A percentile compares a stretch with the other conserved stretches of the same genome.
phyloP scores from a whole-genome alignment of 2,797 vertebrate genomes.

The Pygocentrus nattereri region DNA sequence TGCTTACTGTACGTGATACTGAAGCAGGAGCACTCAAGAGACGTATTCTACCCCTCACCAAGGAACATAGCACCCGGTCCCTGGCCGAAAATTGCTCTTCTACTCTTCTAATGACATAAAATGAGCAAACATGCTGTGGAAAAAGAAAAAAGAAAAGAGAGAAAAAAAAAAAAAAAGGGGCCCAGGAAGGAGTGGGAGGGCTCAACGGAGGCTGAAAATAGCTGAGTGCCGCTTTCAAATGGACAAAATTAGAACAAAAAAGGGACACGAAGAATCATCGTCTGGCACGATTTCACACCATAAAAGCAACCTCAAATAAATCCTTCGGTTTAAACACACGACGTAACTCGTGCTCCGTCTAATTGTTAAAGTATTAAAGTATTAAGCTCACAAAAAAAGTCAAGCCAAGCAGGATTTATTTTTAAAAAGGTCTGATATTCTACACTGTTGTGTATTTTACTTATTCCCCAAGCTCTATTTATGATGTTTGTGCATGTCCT shows the following conservation, averaged over 20 bases:
- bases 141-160: too few relatives aligned
- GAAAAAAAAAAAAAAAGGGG: too few relatives aligned
- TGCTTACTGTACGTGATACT: conserved; percentile 6
- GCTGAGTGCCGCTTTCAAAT: conserved; percentile 1
- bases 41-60: background rate
- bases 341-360: background rate
- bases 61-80: background rate
- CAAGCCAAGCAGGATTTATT: too few relatives aligned
- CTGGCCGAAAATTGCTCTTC: conserved; percentile 4
- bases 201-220: conserved; percentile 17
- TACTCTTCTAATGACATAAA: conserved; percentile 8
- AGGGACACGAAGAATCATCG: conserved; percentile 8
- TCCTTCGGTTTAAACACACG: background rate
- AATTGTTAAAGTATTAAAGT: background rate
- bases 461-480: too few relatives aligned
- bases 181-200: conserved; percentile 25
- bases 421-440: too few relatives aligned
- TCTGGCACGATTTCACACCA: background rate
- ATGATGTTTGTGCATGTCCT: too few relatives aligned
- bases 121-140: background rate
- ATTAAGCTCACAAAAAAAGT: too few relatives aligned
- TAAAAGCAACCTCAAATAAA: background rate
- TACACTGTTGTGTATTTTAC: too few relatives aligned
- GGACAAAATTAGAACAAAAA: conserved; percentile 14
- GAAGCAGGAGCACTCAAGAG: conserved; percentile 14